Evolutionary conservation across 2,113 vertebrate genomes (phyloP), one percentile per base, ranked within the genome.

Genomic region (Accipiter virgatus): DNA sequence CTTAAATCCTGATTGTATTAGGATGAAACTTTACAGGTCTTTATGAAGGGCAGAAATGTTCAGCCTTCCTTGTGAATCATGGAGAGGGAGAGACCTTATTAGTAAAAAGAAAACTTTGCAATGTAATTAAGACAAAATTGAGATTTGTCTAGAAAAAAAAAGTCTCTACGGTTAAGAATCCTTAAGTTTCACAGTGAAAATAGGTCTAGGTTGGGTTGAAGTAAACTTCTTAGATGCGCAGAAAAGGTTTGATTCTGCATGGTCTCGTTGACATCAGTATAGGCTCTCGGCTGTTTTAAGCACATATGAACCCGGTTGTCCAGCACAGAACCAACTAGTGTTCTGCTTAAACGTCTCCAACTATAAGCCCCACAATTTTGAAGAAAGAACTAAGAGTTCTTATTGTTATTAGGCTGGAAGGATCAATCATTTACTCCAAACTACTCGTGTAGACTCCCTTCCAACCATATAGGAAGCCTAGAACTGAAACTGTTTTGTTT

Each of bases 201-300:
- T 11, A 45, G 36, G 12, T 61, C 9, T 75, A 17, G 14, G 2
- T 61, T 71, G 36, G 26, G 3, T 22, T 87, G 40, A 86, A 34
- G 7, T 52, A 11, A 22, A 8, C 6, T 22, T 81, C 48, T 43
- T 42, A 31, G 8, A 7, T 47, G 25, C 11, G 18, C 40, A 72
- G 70, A 18, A 47, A n/a, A 70, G 16, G 13, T 70, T 81, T 66
- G 50, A 16, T 72, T 81, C 19, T 65, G 36, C 29, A 23, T 0
- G 0, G 5, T 75, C 6, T 27, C 0, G 0, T 16, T 71, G 65
- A 43, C 1, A 1, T 31, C 45, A 21, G 32, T 20, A 16, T 52
- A 32, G 26, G 26, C 11, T 63, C 26, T 80, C 36, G 42, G 27
- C 38, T 72, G 47, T 13, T 62, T 40, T 72, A 50, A 72, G 34